Percentiles rank a stretch among this genome's conserved stretches.
Conservation (phyloP, 2,797 vertebrate species). For the Craterocephalus amniculus region DNA sequence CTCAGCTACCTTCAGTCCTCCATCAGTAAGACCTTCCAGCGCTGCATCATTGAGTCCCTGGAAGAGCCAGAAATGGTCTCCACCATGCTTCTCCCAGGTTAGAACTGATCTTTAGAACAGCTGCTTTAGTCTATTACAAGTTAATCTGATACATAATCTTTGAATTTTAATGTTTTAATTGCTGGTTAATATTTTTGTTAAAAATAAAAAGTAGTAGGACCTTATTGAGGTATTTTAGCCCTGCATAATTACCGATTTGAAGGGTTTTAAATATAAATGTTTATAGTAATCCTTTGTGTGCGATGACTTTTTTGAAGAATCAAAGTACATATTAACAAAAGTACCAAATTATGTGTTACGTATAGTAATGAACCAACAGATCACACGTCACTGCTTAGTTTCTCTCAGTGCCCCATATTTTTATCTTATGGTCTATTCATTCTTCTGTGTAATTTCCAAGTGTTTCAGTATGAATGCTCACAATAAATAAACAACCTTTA, state of each 20-base stretch:
- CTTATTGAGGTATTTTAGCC: not conserved
- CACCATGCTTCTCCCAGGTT: constrained; percentile 95
- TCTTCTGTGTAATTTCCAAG: too few species aligned
- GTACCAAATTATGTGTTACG: not conserved
- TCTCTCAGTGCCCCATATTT: not conserved
- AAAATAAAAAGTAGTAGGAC: not conserved
- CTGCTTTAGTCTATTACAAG: not conserved
- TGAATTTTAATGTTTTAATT: not conserved
- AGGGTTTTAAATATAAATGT: not conserved
- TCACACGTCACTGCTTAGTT: not conserved
- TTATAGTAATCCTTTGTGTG: not conserved
- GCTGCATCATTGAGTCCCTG: constrained; percentile 86
- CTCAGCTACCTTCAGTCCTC: constrained; percentile 89
- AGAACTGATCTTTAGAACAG: not conserved
- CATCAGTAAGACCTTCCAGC: constrained; percentile 91
- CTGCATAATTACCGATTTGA: not conserved
- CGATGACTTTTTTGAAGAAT: too few species aligned
- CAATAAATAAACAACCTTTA: too few species aligned
- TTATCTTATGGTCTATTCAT: not conserved
- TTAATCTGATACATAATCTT: not conserved
- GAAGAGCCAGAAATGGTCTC: constrained; percentile 90
- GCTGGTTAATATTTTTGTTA: not conserved
- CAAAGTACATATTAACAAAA: not conserved
- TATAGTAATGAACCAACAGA: not conserved
- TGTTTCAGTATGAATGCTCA: too few species aligned